phyloP scores from a whole-genome alignment of 2,888 invertebrate species.

The Hylaea fasciaria region DNA sequence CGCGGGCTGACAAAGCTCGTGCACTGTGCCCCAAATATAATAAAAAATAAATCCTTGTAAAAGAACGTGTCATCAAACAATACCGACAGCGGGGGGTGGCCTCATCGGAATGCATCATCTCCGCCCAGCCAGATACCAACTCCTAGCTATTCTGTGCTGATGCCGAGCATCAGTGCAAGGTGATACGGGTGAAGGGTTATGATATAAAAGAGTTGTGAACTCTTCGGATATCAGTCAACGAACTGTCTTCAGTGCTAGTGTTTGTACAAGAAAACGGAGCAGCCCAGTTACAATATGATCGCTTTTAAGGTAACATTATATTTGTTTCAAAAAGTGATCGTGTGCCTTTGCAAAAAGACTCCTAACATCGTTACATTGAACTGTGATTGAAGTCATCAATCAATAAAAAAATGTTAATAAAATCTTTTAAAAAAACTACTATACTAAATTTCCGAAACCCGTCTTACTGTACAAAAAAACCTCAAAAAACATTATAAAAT shows the following conservation, averaged over 20 bases:
- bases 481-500: too few relatives aligned
- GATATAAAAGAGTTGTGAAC: constrained; percentile 44
- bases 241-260: constrained; percentile 39
- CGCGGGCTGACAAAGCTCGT: too few relatives aligned
- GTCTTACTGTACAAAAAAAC: too few relatives aligned
- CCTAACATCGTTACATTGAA: too few relatives aligned
- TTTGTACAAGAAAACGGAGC: constrained; percentile 11
- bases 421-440: too few relatives aligned
- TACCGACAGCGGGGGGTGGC: constrained; percentile 58
- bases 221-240: constrained; percentile 42
- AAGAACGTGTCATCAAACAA: constrained; percentile 48
- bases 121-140: constrained; percentile 38
- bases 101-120: constrained; percentile 48
- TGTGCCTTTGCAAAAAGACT: not conserved
- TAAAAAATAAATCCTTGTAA: constrained; percentile 21
- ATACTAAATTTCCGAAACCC: too few relatives aligned
- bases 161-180: constrained; percentile 40
- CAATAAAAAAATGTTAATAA: too few relatives aligned
- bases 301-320: constrained; percentile 36
- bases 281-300: constrained; percentile 35
- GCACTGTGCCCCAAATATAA: too few relatives aligned
- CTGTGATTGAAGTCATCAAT: too few relatives aligned
- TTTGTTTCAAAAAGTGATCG: not conserved
- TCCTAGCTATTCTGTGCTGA: constrained; percentile 25
- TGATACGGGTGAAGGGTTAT: constrained; percentile 45